Evolutionary conservation across 2,797 vertebrate species (phyloP).

Genomic region (Muscicapa striata): DNA sequence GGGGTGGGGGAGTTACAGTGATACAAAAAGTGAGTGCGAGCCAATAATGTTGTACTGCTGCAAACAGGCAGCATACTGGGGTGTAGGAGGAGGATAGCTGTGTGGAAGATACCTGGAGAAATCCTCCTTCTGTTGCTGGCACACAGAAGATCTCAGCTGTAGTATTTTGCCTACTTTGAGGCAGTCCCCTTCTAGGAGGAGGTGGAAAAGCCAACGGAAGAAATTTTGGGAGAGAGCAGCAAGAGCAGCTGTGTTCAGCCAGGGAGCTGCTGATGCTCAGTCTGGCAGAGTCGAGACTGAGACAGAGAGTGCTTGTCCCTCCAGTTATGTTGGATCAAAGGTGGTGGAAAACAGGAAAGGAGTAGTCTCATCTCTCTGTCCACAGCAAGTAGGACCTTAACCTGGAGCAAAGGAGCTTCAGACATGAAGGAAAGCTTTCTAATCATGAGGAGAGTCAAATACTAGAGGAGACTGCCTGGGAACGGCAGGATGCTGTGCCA

Average conservation of each 20-base stretch:
- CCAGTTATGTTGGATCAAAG: background rate
- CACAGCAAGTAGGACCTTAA: fast-evolving
- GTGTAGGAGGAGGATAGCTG: conserved; percentile 7
- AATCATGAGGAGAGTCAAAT: background rate
- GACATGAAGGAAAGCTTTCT: background rate
- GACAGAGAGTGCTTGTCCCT: fast-evolving
- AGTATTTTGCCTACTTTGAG: background rate
- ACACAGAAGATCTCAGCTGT: background rate
- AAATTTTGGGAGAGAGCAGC: background rate
- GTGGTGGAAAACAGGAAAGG: background rate
- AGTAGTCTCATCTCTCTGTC: background rate
- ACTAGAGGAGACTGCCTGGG: background rate
- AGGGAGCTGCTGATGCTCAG: background rate
- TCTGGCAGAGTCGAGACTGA: background rate
- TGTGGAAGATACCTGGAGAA: conserved; percentile 40
- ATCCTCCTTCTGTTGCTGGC: conserved; percentile 42
- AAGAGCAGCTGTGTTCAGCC: background rate
- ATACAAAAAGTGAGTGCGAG: background rate
- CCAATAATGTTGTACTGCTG: background rate
- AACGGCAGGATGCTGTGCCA: background rate
- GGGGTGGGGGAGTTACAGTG: background rate
- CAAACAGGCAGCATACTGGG: background rate
- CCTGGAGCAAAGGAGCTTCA: background rate
- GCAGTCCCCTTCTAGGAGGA: background rate
- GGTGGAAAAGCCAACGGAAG: background rate